Conservation (phyloP, 2,797 vertebrate species). For the Propithecus deckenii region DNA sequence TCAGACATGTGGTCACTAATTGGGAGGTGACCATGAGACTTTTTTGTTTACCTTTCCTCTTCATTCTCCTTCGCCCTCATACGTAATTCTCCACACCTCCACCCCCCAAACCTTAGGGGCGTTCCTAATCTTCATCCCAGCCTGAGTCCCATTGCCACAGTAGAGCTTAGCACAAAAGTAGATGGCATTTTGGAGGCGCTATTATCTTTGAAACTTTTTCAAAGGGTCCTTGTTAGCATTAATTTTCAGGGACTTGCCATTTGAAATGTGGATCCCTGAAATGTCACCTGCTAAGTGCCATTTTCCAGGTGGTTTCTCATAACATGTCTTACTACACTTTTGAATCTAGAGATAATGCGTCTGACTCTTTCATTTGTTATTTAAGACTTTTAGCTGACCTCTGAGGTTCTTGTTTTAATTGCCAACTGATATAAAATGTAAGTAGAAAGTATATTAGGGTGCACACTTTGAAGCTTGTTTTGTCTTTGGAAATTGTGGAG, state of each 20-base stretch:
- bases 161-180: neutral
- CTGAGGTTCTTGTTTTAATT: slow-evolving; percentile 66
- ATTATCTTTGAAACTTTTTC: neutral
- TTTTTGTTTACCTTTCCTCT: neutral
- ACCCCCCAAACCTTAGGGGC: neutral
- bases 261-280: neutral
- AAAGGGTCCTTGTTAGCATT: neutral
- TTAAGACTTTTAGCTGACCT: slow-evolving; percentile 72
- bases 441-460: slow-evolving; percentile 50
- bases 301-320: slow-evolving; percentile 67
- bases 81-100: neutral
- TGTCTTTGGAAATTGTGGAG: slow-evolving; percentile 21
- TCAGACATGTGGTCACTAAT: neutral
- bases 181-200: neutral
- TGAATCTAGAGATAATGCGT: slow-evolving; percentile 41
- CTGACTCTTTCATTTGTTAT: slow-evolving; percentile 53
- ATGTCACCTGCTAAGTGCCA: neutral
- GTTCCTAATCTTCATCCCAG: neutral
- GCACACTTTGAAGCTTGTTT: slow-evolving; percentile 32
- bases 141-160: neutral
- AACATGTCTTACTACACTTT: slow-evolving; percentile 49
- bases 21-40: neutral
- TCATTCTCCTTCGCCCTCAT: neutral
- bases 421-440: slow-evolving; percentile 53
- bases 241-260: neutral